Evolutionary conservation across 1,140 invertebrate species (phyloP).

Genomic region (Heterodera schachtii): DNA sequence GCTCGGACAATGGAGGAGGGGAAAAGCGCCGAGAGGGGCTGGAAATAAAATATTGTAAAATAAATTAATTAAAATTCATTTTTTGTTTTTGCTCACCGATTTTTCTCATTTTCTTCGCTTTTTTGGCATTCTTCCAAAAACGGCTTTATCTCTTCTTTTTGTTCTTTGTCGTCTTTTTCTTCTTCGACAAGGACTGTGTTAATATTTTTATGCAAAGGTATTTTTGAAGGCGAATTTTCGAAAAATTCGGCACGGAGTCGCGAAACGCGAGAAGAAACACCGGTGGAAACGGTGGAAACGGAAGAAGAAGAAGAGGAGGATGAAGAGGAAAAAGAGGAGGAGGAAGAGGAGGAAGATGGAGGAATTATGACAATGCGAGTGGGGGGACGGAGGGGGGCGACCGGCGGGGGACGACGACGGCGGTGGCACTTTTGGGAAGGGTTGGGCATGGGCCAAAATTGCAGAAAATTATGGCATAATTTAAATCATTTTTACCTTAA

Average conservation of each 20-base stretch:
- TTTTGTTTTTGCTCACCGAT: not conserved
- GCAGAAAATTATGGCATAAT: too few relatives aligned
- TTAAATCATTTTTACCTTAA: too few relatives aligned
- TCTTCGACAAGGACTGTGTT: not conserved
- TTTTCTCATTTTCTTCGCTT: not conserved
- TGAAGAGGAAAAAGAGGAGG: slow-evolving; percentile 14
- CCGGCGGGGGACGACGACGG: not conserved
- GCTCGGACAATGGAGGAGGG: slow-evolving; percentile 7
- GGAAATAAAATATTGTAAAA: not conserved
- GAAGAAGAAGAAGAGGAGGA: slow-evolving; percentile 8
- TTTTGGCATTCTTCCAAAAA: not conserved
- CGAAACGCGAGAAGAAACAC: not conserved
- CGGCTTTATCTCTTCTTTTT: slow-evolving; percentile 1
- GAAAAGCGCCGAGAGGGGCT: not conserved
- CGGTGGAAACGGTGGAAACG: slow-evolving; percentile 15
- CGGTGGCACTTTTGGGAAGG: not conserved
- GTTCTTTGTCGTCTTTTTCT: not conserved
- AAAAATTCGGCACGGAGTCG: slow-evolving; percentile 17
- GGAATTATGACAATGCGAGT: slow-evolving; percentile 22
- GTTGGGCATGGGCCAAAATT: too few relatives aligned
- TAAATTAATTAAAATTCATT: not conserved
- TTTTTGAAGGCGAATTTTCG: not conserved
- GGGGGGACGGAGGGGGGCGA: not conserved
- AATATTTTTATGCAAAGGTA: not conserved
- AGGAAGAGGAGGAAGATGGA: slow-evolving; percentile 1